Conservation (phyloP, 2,113 vertebrate species). For the Scophthalmus maximus region DNA sequence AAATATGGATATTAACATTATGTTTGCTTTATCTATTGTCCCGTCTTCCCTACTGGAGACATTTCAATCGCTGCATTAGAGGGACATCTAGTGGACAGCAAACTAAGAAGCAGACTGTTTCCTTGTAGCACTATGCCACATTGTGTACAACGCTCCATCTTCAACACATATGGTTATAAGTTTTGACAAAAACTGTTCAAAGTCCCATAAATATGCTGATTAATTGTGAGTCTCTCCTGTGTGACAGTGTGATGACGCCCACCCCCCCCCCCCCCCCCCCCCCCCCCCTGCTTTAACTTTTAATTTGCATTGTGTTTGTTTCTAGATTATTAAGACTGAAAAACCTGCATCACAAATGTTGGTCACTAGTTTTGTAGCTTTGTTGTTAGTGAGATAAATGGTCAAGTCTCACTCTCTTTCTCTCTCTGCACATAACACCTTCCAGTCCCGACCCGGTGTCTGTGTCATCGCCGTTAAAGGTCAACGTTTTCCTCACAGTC, state of each 20-base stretch:
- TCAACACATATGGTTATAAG: no score
- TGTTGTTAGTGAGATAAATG: not conserved
- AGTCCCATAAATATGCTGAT: no score
- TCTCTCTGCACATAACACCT: not conserved
- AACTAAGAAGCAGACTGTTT: not conserved
- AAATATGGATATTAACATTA: no score
- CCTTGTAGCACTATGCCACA: not conserved
- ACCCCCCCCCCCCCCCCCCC: no score
- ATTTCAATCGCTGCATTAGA: constrained; percentile 28
- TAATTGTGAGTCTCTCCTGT: no score
- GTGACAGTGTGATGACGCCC: no score
- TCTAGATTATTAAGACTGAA: not conserved
- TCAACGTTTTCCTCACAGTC: constrained; percentile 31
- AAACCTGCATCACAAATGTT: not conserved
- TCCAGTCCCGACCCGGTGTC: constrained; percentile 11
- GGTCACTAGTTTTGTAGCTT: not conserved
- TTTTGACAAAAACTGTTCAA: no score
- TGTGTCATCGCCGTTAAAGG: constrained; percentile 40
- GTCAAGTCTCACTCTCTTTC: not conserved
- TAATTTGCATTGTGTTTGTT: not conserved
- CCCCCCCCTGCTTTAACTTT: not conserved
- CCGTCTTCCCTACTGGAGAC: rapidly evolving
- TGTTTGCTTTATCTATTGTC: not conserved
- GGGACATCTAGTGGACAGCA: constrained; percentile 63
- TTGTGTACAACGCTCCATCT: no score